Evolutionary conservation across 2,888 invertebrate species (phyloP).

Genomic region (Ophioninae sp.): DNA sequence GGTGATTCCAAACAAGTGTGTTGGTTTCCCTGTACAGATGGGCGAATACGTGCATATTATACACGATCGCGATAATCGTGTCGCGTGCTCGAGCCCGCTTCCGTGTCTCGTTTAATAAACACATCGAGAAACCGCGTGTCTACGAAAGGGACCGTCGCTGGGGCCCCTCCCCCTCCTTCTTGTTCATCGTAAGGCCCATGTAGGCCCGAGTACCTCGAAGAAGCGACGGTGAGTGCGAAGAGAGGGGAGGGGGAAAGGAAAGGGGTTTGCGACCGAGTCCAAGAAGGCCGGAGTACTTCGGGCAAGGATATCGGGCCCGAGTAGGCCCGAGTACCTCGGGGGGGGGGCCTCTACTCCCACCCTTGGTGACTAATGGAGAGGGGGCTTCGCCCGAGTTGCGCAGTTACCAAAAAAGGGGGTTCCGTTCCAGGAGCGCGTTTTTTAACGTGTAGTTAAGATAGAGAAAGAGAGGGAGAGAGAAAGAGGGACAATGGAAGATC

Average conservation of each 20-base stretch:
- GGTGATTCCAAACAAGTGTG: constrained; percentile 6
- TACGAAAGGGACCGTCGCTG: constrained; percentile 8
- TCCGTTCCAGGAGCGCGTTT: constrained; percentile 35
- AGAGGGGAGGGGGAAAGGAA: not conserved
- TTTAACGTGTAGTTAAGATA: not conserved
- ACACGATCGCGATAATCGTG: constrained; percentile 64
- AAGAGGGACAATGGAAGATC: constrained; percentile 63
- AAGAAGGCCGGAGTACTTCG: too few species aligned
- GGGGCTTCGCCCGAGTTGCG: constrained; percentile 9
- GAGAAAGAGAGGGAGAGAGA: not conserved
- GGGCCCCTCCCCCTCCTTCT: not conserved
- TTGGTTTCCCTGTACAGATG: constrained; percentile 10
- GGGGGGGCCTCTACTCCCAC: not conserved
- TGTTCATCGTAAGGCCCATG: constrained; percentile 7
- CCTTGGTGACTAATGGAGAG: not conserved
- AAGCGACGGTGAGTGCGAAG: too few species aligned
- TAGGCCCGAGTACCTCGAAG: not conserved
- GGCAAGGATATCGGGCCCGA: too few species aligned
- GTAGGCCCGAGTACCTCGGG: too few species aligned
- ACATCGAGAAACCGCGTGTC: constrained; percentile 60
- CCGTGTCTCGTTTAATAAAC: constrained; percentile 65
- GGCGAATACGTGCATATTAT: constrained; percentile 53
- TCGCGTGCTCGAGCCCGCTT: constrained; percentile 63
- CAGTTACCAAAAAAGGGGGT: constrained; percentile 60
- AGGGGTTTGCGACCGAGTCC: too few species aligned